Conservation (phyloP, 2,888 invertebrate species). For the Nomada ruficornis region DNA sequence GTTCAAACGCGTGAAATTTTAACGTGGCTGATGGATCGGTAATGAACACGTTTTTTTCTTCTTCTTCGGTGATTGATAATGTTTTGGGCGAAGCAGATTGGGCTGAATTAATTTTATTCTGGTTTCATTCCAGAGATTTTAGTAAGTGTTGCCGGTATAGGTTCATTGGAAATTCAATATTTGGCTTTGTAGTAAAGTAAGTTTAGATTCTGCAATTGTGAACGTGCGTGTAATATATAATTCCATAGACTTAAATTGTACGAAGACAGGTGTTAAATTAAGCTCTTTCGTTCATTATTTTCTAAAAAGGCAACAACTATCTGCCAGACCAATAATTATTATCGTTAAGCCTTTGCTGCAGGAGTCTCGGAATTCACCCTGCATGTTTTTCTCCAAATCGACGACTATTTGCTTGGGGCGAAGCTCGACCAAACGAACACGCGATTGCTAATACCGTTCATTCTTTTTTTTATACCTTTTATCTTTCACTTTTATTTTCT, state of each 20-base stretch:
- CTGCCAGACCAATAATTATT: constrained; percentile 19
- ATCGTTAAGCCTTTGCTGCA: constrained; percentile 11
- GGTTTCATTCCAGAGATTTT: too few relatives aligned
- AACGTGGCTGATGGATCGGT: too few relatives aligned
- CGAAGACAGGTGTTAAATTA: constrained; percentile 7
- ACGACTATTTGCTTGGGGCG: constrained; percentile 5
- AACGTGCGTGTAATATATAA: too few relatives aligned
- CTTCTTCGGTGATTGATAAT: too few relatives aligned
- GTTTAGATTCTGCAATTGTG: too few relatives aligned
- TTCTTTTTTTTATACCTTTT: background rate
- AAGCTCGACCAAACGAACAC: background rate
- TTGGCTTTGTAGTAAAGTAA: too few relatives aligned
- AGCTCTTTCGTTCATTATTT: constrained; percentile 1
- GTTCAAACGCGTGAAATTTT: background rate
- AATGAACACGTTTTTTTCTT: too few relatives aligned
- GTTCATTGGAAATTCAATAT: too few relatives aligned
- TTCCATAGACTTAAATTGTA: too few relatives aligned
- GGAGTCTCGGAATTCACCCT: constrained; percentile 6
- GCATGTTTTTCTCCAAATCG: constrained; percentile 11
- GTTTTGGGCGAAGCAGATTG: too few relatives aligned
- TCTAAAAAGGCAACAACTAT: background rate
- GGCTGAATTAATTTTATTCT: too few relatives aligned
- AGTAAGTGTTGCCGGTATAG: too few relatives aligned
- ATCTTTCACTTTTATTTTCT: background rate
- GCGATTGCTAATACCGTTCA: background rate